Percentiles rank a stretch among this genome's conserved stretches.
phyloP scores from a whole-genome alignment of 1,140 invertebrate species.

The Orussus abietinus region DNA sequence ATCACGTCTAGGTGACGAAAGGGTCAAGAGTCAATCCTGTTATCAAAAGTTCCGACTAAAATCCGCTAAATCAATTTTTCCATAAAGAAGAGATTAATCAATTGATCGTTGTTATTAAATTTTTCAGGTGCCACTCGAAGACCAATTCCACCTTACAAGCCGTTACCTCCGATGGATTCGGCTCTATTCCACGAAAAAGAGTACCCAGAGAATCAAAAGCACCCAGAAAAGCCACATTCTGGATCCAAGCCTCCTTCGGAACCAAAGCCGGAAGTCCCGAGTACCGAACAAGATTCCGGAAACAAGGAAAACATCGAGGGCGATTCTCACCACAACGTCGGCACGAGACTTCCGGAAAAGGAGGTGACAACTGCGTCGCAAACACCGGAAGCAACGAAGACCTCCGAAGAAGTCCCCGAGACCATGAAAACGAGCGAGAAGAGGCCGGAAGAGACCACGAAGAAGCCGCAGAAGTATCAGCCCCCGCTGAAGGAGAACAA shows the following conservation, averaged over 20 bases:
- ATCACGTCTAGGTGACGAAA: no score
- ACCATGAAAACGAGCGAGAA: slow-evolving; percentile 3
- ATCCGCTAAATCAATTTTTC: no score
- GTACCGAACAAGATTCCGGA: slow-evolving; percentile 13
- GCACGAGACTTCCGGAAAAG: slow-evolving; percentile 17
- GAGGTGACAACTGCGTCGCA: neutral
- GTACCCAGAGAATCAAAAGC: slow-evolving; percentile 4
- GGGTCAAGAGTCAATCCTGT: no score
- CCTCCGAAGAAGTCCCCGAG: neutral
- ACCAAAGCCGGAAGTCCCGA: slow-evolving; percentile 11
- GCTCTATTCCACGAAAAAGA: slow-evolving; percentile 21
- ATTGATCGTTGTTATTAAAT: no score
- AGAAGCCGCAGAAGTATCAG: slow-evolving; percentile 33
- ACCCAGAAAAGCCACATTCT: slow-evolving; percentile 5
- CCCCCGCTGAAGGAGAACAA: slow-evolving; percentile 30
- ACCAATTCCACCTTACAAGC: slow-evolving; percentile 57
- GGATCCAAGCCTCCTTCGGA: no score
- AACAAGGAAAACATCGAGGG: slow-evolving; percentile 21
- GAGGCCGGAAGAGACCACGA: slow-evolving; percentile 12
- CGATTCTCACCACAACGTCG: slow-evolving; percentile 15
- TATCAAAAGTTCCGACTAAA: no score
- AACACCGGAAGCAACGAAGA: neutral
- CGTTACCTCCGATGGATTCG: slow-evolving; percentile 41
- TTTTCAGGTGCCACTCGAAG: slow-evolving; percentile 38
- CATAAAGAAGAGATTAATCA: no score